Evolutionary conservation across 2,113 vertebrate genomes (phyloP).

Genomic region (Aleadryas rufinucha): DNA sequence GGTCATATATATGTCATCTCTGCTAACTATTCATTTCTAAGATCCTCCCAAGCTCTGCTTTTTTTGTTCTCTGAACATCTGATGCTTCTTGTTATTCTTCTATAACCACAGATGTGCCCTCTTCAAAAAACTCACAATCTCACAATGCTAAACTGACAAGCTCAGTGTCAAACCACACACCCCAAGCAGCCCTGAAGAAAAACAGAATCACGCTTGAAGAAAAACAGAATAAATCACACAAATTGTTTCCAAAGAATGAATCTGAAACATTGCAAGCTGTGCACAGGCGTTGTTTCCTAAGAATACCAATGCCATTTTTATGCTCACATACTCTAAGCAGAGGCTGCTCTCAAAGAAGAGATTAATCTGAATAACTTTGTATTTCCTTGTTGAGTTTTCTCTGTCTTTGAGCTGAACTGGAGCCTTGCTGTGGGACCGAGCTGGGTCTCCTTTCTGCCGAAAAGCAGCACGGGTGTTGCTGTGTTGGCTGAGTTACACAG

Average conservation of each 20-base stretch:
- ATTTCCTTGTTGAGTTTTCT: not conserved
- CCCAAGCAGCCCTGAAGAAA: slow-evolving; percentile 40
- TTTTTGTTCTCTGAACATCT: slow-evolving; percentile 33
- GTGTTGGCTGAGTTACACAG: not conserved
- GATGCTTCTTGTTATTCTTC: slow-evolving; percentile 45
- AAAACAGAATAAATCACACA: slow-evolving; percentile 55
- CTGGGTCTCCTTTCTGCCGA: not conserved
- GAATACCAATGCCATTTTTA: not conserved
- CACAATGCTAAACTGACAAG: slow-evolving; percentile 47
- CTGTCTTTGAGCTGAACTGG: not conserved
- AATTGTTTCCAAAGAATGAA: slow-evolving; percentile 41
- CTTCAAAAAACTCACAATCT: slow-evolving; percentile 68
- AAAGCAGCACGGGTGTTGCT: not conserved
- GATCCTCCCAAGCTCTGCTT: slow-evolving; percentile 30
- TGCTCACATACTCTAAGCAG: not conserved
- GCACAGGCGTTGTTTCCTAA: not conserved
- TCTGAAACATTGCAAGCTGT: not conserved
- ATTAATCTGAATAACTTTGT: not conserved
- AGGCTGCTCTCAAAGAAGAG: not conserved
- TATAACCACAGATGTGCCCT: slow-evolving; percentile 57
- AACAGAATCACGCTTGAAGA: slow-evolving; percentile 36
- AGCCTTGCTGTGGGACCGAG: not conserved
- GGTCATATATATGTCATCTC: slow-evolving; percentile 3
- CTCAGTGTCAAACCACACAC: slow-evolving; percentile 53
- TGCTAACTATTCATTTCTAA: slow-evolving; percentile 25